Evolutionary conservation across 2,888 invertebrate species (phyloP), one percentile per base, ranked within the genome.

Genomic region (Psylliodes chrysocephalus): DNA sequence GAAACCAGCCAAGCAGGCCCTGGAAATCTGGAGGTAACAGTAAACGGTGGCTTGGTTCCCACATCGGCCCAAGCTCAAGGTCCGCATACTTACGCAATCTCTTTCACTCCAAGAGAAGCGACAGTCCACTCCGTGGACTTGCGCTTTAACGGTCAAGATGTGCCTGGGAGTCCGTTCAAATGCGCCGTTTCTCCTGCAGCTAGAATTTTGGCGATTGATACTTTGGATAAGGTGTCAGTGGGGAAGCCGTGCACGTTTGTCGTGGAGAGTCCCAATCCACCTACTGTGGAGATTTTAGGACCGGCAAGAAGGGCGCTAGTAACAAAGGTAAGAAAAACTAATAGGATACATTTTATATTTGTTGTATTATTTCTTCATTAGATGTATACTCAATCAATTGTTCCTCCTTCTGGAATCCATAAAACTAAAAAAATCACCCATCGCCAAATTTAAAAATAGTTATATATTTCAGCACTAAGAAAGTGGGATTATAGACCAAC

Each of bases 1-100:
- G 98, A 99, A 83, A 98, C 98, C 10, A 95, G 96, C 79, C 95
- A 96, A 82, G 98, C 98, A 2, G 99, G 98, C 14, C 96, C 98
- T 0, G 99, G 99, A 17, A 98, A 99, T 83, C 85, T 99, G 42
- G 98, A 99, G 83, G 98, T 99, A 63, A 96, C 97, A 0, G 98
- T 99, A 22, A 98, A 99, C 79, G 96, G 97, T 5, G 98, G 98
- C 0, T 89, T 96, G 66, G 97, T 98, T 28, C 96, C 98, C 0
- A 97, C 97, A 0, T 95, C 95, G 18, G 97, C 97, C 8, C 96
- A 97, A 79, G 96, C 96, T 0, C 95, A 97, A 79, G 98, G 98
- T 25, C 95, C 96, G 22, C 95, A 96, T 79, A 94, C 94, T 0
- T 98, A 97, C 81, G 95, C 96, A 19, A 98, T 98, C 74, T 96